Percentiles rank a stretch among this genome's conserved stretches.
phyloP scores from a whole-genome alignment of 2,797 vertebrate species.

The Tragopan temminckii region DNA sequence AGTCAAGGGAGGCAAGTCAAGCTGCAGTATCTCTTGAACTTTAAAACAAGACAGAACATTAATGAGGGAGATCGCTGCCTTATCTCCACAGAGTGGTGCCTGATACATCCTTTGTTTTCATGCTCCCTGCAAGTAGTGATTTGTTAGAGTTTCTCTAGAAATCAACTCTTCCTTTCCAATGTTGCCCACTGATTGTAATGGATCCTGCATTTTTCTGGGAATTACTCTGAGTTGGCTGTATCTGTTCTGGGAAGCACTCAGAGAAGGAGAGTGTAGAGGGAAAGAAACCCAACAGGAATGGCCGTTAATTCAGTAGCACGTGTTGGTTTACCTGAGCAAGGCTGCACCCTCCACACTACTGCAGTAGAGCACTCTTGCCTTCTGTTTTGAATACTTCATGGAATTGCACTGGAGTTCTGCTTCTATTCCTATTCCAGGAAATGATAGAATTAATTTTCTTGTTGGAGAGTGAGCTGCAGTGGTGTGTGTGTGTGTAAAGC shows the following conservation, averaged over 20 bases:
- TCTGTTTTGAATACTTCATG: neutral
- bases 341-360: neutral
- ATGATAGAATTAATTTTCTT: neutral
- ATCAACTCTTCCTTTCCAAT: neutral
- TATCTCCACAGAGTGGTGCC: neutral
- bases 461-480: neutral
- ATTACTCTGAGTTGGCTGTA: neutral
- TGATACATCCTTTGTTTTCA: neutral
- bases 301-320: neutral
- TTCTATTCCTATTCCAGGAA: neutral
- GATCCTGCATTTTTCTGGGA: neutral
- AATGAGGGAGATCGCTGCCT: neutral
- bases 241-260: neutral
- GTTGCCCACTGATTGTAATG: neutral
- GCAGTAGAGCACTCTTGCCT: neutral
- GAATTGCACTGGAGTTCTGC: neutral
- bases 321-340: neutral
- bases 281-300: neutral
- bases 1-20: slow-evolving; percentile 42
- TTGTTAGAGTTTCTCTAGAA: neutral
- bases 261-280: neutral
- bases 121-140: neutral
- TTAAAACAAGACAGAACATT: slow-evolving; percentile 34
- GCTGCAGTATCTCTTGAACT: slow-evolving; percentile 38
- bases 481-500: neutral